These are phyloP conservation scores for Pleuronectes platessa DNA, from an alignment of 2,113 vertebrate genomes.

Conservation along the genomic window DNA sequence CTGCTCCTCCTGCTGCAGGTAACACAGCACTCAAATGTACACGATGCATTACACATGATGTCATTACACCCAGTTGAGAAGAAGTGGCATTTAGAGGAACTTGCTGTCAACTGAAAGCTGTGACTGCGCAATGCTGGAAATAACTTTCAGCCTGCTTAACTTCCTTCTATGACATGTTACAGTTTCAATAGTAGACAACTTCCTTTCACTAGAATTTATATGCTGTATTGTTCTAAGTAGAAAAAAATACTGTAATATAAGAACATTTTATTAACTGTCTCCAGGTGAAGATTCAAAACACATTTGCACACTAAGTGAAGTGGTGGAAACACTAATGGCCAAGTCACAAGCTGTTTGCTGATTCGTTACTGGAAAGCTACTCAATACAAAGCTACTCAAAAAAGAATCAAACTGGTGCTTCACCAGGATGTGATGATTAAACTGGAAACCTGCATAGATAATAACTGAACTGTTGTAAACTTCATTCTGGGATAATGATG, in stretches of 20 bases:
- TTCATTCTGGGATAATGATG: too few relatives aligned
- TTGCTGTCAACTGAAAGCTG: conserved; percentile 46
- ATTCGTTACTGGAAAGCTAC: not conserved
- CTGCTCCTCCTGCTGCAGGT: conserved; percentile 68
- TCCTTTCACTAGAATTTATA: not conserved
- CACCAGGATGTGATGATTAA: too few relatives aligned
- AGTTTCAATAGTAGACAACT: not conserved
- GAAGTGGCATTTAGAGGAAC: conserved; percentile 59
- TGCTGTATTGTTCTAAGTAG: not conserved
- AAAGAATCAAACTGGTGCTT: too few relatives aligned
- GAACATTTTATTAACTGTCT: not conserved
- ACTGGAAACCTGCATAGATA: too few relatives aligned
- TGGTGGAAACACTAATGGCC: not conserved
- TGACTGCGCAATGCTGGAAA: conserved; percentile 55
- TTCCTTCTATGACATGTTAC: conserved; percentile 52
- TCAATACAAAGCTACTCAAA: not conserved
- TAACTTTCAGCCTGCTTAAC: conserved; percentile 47
- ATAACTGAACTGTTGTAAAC: too few relatives aligned
- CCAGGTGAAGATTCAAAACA: not conserved
- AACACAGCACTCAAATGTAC: not conserved
- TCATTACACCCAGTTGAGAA: conserved; percentile 14
- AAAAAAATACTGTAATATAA: not conserved
- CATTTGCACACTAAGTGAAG: not conserved
- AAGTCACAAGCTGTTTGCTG: not conserved
- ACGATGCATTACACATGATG: not conserved